phyloP scores from a whole-genome alignment of 2,888 invertebrate species.

The Pterobdella sp. region DNA sequence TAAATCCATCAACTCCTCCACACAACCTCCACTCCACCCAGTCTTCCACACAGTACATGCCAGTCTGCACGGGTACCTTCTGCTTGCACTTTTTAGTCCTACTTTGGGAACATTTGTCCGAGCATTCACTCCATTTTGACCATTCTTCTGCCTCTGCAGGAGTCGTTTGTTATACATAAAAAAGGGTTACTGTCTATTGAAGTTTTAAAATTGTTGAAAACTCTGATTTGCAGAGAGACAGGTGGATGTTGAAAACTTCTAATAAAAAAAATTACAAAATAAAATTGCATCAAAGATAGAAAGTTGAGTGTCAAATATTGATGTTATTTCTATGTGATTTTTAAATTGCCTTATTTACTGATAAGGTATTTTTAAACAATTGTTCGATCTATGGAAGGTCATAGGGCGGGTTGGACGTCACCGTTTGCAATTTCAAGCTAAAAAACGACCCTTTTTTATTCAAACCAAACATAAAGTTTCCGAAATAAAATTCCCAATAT shows the following conservation, averaged over 20 bases:
- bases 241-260: too few relatives aligned
- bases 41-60: conserved; percentile 12
- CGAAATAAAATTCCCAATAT: too few relatives aligned
- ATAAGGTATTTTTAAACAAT: conserved; percentile 6
- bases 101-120: not conserved
- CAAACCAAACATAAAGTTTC: too few relatives aligned
- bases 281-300: too few relatives aligned
- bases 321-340: not conserved
- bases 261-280: too few relatives aligned
- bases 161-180: too few relatives aligned
- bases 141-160: not conserved
- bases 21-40: conserved; percentile 8
- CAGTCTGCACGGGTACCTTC: conserved; percentile 8
- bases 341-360: not conserved
- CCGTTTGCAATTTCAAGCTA: not conserved
- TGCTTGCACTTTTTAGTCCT: not conserved
- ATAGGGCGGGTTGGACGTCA: not conserved
- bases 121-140: not conserved
- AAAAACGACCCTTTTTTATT: not conserved
- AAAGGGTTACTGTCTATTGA: too few relatives aligned
- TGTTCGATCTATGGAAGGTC: conserved; percentile 7
- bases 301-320: conserved; percentile 8
- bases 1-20: not conserved
- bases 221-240: too few relatives aligned
- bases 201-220: too few relatives aligned